Conservation (phyloP, 2,888 invertebrate genomes). For the Philhelius pedissequus region DNA sequence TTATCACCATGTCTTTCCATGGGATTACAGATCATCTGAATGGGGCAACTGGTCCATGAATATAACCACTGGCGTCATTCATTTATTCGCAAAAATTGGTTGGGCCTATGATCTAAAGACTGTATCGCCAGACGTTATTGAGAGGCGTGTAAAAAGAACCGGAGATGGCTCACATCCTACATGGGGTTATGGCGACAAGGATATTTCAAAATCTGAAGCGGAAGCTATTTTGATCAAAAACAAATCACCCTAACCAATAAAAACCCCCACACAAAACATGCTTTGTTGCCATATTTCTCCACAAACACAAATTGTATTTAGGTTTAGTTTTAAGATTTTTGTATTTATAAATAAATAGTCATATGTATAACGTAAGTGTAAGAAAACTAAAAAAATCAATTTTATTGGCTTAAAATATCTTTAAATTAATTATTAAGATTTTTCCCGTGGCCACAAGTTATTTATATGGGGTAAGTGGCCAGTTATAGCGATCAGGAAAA, state of each 20-base stretch:
- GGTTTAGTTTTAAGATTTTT: constrained; percentile 23
- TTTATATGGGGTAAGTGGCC: no score
- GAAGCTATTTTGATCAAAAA: constrained; percentile 81
- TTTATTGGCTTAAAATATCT: no score
- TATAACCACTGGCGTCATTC: constrained; percentile 87
- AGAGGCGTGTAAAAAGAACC: no score
- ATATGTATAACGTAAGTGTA: constrained; percentile 37
- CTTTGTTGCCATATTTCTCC: neutral
- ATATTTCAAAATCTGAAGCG: constrained; percentile 81
- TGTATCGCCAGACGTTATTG: constrained; percentile 85
- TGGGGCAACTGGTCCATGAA: constrained; percentile 86
- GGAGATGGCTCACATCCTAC: no score
- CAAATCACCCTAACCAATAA: no score
- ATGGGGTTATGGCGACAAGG: no score
- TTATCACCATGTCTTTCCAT: constrained; percentile 91
- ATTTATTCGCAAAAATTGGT: constrained; percentile 89
- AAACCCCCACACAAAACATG: no score
- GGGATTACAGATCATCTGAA: constrained; percentile 92
- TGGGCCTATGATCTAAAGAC: constrained; percentile 93
- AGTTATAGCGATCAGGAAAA: no score
- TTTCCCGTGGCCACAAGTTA: no score
- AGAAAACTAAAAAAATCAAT: no score
- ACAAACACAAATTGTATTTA: constrained; percentile 12
- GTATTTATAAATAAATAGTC: constrained; percentile 16
- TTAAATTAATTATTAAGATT: no score